A percentile compares a stretch with the other conserved stretches of the same genome.
Evolutionary conservation across 2,888 invertebrate species (phyloP).

Genomic region (Melanchra persicariae): DNA sequence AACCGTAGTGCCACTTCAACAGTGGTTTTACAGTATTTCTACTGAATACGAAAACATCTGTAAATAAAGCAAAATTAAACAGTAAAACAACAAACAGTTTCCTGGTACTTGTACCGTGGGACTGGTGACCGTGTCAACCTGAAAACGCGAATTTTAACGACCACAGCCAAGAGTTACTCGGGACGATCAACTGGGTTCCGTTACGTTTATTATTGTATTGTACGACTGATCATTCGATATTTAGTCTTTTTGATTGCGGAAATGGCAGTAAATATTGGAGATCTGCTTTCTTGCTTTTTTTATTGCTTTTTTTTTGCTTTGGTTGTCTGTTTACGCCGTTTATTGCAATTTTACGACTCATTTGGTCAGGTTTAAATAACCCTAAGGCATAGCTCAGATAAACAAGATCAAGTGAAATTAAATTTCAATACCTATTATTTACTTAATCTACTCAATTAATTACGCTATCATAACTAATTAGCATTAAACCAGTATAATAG

Average conservation of each 20-base stretch:
- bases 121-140: constrained; percentile 44
- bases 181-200: constrained; percentile 38
- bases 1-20: not conserved
- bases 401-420: not conserved
- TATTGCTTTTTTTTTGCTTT: no score
- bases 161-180: constrained; percentile 6
- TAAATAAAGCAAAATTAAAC: constrained; percentile 27
- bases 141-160: constrained; percentile 49
- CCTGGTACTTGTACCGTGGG: constrained; percentile 30
- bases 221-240: constrained; percentile 1
- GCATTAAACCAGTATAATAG: constrained; percentile 12
- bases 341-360: not conserved
- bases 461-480: constrained; percentile 12
- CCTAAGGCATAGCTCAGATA: not conserved
- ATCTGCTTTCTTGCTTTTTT: no score
- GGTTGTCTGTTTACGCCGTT: not conserved
- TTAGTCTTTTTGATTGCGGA: not conserved
- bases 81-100: constrained; percentile 29
- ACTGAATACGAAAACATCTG: constrained; percentile 14
- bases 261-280: not conserved
- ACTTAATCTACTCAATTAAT: constrained; percentile 10
- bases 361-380: not conserved
- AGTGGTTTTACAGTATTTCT: constrained; percentile 16
- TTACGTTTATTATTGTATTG: constrained; percentile 23
- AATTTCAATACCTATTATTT: not conserved